These are phyloP conservation scores for Diogma glabrata DNA, from an alignment of 2,888 invertebrate species.

Conservation along the genomic window DNA sequence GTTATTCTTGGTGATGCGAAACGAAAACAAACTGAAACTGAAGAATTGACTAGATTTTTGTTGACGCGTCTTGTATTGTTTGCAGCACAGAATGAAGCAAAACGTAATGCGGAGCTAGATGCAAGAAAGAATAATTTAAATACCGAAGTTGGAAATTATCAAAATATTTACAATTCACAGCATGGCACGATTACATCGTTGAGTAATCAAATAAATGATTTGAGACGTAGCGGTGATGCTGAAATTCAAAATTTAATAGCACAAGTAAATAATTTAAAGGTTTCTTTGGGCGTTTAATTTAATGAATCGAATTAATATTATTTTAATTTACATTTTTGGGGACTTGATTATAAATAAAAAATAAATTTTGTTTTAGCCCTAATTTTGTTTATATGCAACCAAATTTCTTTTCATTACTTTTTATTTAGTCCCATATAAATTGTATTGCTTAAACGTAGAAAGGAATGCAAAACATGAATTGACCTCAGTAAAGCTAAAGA, in stretches of 20 bases:
- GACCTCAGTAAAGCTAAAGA: too few relatives aligned
- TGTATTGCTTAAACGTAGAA: too few relatives aligned
- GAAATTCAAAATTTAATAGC: not conserved
- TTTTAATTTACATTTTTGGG: too few relatives aligned
- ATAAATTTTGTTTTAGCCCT: too few relatives aligned
- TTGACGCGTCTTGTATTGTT: not conserved
- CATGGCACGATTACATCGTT: not conserved
- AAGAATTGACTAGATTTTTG: not conserved
- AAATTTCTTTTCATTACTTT: too few relatives aligned
- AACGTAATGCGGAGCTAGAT: slow-evolving; percentile 2
- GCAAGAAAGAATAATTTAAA: not conserved
- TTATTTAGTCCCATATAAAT: too few relatives aligned
- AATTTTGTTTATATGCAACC: too few relatives aligned
- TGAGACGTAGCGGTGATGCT: not conserved
- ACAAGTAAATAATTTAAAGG: not conserved
- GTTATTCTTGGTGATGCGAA: not conserved
- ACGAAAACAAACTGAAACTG: not conserved
- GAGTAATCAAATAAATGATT: not conserved
- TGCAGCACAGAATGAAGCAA: slow-evolving; percentile 5
- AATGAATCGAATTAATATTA: too few relatives aligned
- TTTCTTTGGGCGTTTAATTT: not conserved
- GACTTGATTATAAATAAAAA: too few relatives aligned
- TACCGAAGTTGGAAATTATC: not conserved
- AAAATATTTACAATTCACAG: not conserved
- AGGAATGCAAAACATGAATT: too few relatives aligned